Evolutionary conservation across 2,888 invertebrate species (phyloP).

Genomic region (Prenolepis imparis): DNA sequence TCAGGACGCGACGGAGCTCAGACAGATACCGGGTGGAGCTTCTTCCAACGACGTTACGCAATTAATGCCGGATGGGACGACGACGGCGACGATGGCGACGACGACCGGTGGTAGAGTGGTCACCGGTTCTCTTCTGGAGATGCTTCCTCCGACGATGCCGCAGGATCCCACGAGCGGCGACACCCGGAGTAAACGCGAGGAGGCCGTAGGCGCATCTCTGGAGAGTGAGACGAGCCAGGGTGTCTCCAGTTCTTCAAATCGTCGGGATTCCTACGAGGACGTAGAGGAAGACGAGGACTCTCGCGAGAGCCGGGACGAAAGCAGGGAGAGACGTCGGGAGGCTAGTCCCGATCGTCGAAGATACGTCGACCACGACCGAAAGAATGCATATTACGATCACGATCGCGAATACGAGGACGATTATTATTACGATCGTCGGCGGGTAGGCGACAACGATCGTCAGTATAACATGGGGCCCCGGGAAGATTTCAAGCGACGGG

Average conservation of each 20-base stretch:
- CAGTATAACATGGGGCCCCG: slow-evolving; percentile 78
- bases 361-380: slow-evolving; percentile 80
- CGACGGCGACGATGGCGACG: slow-evolving; percentile 61
- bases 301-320: slow-evolving; percentile 83
- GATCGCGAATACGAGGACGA: slow-evolving; percentile 85
- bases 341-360: slow-evolving; percentile 80
- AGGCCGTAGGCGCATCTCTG: slow-evolving; percentile 84
- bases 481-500: slow-evolving; percentile 84
- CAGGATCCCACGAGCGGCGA: slow-evolving; percentile 77
- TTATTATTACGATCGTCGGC: slow-evolving; percentile 84
- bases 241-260: slow-evolving; percentile 77
- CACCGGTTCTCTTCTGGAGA: slow-evolving; percentile 82
- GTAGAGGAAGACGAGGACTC: slow-evolving; percentile 84
- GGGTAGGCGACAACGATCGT: slow-evolving; percentile 81
- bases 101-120: slow-evolving; percentile 80
- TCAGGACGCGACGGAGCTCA: slow-evolving; percentile 75
- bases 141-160: slow-evolving; percentile 55
- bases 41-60: slow-evolving; percentile 81
- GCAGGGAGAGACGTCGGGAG: slow-evolving; percentile 83
- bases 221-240: slow-evolving; percentile 75
- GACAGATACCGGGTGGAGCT: slow-evolving; percentile 83
- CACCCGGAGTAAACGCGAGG: slow-evolving; percentile 82
- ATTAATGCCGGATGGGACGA: slow-evolving; percentile 76
- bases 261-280: slow-evolving; percentile 83
- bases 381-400: slow-evolving; percentile 81